Conservation (phyloP, 2,797 vertebrate genomes). For the Enteromius afrohamiltoni region DNA sequence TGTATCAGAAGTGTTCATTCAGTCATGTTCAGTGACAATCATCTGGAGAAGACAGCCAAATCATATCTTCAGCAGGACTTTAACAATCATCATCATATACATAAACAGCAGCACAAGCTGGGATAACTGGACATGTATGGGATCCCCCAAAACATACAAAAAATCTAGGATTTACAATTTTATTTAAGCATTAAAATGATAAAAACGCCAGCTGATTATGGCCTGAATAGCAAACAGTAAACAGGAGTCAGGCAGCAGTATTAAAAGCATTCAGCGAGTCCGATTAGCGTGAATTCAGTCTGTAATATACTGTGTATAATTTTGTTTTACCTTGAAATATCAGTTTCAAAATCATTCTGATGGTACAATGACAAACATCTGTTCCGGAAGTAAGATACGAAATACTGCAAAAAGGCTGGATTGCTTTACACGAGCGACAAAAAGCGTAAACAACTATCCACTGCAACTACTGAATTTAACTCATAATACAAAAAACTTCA, state of each 20-base stretch:
- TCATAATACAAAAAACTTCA: background rate
- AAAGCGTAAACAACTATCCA: background rate
- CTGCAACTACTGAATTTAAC: background rate
- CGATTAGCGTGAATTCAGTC: background rate
- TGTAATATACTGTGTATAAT: background rate
- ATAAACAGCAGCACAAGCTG: background rate
- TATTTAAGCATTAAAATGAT: background rate
- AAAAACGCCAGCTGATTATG: background rate
- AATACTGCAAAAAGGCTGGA: background rate
- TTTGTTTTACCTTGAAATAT: background rate
- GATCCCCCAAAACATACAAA: background rate
- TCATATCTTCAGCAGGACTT: background rate
- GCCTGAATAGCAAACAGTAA: background rate
- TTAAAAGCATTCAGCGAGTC: background rate
- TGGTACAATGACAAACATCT: background rate
- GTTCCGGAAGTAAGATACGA: background rate
- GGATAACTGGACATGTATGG: background rate
- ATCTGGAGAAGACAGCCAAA: background rate
- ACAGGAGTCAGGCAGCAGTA: background rate
- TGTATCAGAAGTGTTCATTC: conserved; percentile 12
- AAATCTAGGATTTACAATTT: background rate
- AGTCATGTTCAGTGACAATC: background rate
- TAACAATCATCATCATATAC: background rate
- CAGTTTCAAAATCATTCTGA: background rate
- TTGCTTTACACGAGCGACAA: background rate